Evolutionary conservation across 2,888 invertebrate genomes (phyloP), one percentile per base, ranked within the genome.

Genomic region (Sinopyrophorus schimmeli): DNA sequence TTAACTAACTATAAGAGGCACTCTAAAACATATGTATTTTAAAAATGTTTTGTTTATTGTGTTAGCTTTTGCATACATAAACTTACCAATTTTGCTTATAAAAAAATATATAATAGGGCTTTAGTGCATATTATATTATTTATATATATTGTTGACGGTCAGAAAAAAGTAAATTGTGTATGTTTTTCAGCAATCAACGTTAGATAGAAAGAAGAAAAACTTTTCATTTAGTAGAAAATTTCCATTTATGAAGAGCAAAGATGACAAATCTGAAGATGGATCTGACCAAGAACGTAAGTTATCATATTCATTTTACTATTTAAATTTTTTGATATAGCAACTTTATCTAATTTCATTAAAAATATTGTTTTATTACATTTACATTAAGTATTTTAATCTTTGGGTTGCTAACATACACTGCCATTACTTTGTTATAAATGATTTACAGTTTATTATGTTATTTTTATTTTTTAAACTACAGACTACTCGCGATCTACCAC

Each of bases 181-280:
- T n/a, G n/a, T n/a, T 43, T 74, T 76, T 32, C 79, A 92, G 86
- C 91, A 92, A 83, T 93, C 92, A 60, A 94, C 94, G 26, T 80
- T 94, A 70, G 94, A 94, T 76, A 84, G 94, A 71, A 94, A 94
- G 81, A 96, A 97, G 85, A 96, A 97, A 77, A 97, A 98, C 70
- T 89, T 98, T 68, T 95, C 96, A 48, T 98, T 99, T 78, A 96
- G 96, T 70, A 84, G 97, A 74, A 93, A 92, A 76, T 97, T 99
- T 77, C 98, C 98, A 23, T 99, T 99, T 77, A 97, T 98, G 91
- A 99, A 99, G 82, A 96, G 96, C 78, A 93, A 96, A 79, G 98
- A 99, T 74, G 94, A 96, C 71, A 94, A 93, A 76, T 92, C 91
- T 39, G 94, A 96, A 76, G 95, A 97, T 70, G 92, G 93, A 72